These are phyloP conservation scores for Pangasius macronema DNA, from an alignment of 2,797 vertebrate genomes.

Conservation along the genomic window DNA sequence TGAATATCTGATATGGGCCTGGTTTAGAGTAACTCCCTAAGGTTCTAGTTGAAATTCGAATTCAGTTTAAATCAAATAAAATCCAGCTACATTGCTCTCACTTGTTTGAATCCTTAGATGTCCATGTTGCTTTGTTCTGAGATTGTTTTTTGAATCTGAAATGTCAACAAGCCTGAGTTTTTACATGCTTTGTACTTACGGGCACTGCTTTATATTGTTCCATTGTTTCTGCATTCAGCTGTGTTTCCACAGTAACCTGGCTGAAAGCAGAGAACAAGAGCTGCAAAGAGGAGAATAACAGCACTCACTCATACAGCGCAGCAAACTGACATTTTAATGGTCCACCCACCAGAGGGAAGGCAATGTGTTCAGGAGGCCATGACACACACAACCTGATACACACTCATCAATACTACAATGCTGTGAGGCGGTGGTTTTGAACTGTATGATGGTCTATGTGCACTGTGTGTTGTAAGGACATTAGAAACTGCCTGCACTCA, in stretches of 20 bases:
- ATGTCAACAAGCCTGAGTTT: slow-evolving; percentile 25
- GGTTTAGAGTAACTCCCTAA: background rate
- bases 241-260: slow-evolving; percentile 67
- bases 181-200: slow-evolving; percentile 26
- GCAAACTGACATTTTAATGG: slow-evolving; percentile 27
- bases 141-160: slow-evolving; percentile 4
- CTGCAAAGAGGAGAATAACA: slow-evolving; percentile 30
- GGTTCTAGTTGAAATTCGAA: background rate
- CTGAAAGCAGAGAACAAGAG: slow-evolving; percentile 35
- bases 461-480: background rate
- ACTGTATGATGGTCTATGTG: background rate
- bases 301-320: slow-evolving; percentile 23
- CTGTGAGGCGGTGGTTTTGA: background rate
- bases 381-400: slow-evolving; percentile 11
- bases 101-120: slow-evolving; percentile 10
- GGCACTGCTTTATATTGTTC: slow-evolving; percentile 32
- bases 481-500: background rate
- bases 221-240: slow-evolving; percentile 44
- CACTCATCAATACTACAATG: background rate
- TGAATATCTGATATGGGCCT: background rate
- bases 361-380: background rate
- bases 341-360: slow-evolving; percentile 3
- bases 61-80: background rate
- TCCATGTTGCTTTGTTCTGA: slow-evolving; percentile 15
- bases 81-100: slow-evolving; percentile 3